A percentile compares a stretch with the other conserved stretches of the same genome.
Conservation (phyloP, 2,797 vertebrate species). For the Lateolabrax maculatus region DNA sequence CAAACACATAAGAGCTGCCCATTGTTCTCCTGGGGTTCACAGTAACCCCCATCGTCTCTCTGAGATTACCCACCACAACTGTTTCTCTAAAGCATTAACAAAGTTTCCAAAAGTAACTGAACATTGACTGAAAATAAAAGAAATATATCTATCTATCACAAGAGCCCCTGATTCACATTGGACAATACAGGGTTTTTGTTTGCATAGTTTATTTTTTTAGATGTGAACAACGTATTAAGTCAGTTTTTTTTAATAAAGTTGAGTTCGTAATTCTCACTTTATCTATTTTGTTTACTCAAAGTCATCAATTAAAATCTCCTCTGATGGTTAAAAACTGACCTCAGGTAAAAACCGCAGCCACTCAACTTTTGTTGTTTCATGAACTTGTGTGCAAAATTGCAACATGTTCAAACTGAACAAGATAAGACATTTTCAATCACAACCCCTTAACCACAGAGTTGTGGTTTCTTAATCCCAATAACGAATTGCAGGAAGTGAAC, state of each 20-base stretch:
- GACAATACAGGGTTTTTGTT: not conserved
- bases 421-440: no score
- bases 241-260: not conserved
- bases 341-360: not conserved
- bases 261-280: fast-evolving
- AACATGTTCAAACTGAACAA: no score
- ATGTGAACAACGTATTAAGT: not conserved
- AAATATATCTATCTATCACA: no score
- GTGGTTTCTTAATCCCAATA: not conserved
- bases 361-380: no score
- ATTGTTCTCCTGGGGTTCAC: constrained; percentile 52
- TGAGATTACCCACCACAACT: not conserved
- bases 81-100: not conserved
- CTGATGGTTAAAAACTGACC: not conserved
- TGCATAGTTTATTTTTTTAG: not conserved
- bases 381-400: no score
- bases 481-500: not conserved
- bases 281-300: no score
- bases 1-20: constrained; percentile 40
- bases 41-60: not conserved
- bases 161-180: not conserved
- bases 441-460: not conserved
- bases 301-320: not conserved
- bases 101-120: not conserved
- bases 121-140: not conserved